Percentiles rank a stretch among this genome's conserved stretches.
These are phyloP conservation scores for Cotesia chilonis DNA, from an alignment of 1,140 invertebrate genomes.

Conservation along the genomic window DNA sequence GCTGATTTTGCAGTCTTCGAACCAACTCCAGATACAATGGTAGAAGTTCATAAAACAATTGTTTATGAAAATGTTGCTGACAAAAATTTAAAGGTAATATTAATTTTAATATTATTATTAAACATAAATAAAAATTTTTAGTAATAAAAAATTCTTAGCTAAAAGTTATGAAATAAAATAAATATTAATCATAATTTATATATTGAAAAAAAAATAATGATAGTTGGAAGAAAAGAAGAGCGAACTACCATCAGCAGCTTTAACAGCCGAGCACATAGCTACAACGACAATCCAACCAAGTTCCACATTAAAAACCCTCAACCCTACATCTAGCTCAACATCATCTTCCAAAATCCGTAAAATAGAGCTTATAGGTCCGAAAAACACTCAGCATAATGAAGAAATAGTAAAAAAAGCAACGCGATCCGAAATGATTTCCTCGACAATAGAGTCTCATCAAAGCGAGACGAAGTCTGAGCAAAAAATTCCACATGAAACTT, in stretches of 20 bases:
- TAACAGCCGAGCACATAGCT: conserved; percentile 56
- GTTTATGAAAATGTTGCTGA: conserved; percentile 69
- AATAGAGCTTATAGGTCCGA: conserved; percentile 45
- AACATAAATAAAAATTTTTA: not conserved
- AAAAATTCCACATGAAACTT: conserved; percentile 64
- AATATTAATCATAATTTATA: conserved; percentile 13
- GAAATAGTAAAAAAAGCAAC: conserved; percentile 48
- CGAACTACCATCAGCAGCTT: conserved; percentile 54
- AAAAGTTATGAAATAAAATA: not conserved
- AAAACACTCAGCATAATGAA: conserved; percentile 32
- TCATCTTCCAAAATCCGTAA: conserved; percentile 52
- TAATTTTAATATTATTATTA: conserved; percentile 39
- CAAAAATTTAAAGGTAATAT: conserved; percentile 53
- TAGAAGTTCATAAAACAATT: conserved; percentile 74
- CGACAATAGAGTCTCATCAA: conserved; percentile 58
- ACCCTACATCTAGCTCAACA: conserved; percentile 46
- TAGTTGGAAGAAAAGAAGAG: conserved; percentile 56
- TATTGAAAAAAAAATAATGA: conserved; percentile 25
- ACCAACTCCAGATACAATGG: conserved; percentile 73
- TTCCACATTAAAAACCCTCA: conserved; percentile 51
- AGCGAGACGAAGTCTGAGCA: conserved; percentile 63
- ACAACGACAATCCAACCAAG: conserved; percentile 58
- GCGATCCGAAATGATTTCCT: conserved; percentile 60
- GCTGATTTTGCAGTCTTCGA: conserved; percentile 80
- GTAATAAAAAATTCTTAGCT: not conserved